Evolutionary conservation across 2,113 vertebrate genomes (phyloP).

Genomic region (Polypterus senegalus): DNA sequence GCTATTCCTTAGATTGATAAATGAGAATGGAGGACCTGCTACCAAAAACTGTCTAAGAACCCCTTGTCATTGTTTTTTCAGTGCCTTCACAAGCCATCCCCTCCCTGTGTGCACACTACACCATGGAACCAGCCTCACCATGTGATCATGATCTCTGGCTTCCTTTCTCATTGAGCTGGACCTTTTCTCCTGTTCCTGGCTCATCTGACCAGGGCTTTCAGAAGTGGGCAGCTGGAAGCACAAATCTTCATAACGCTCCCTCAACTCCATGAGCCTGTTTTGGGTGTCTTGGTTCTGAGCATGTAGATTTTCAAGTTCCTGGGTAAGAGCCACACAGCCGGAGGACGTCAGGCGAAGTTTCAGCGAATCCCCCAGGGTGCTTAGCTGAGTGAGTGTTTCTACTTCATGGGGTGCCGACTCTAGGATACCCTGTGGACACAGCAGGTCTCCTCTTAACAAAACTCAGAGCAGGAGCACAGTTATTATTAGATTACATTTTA

Average conservation of each 20-base stretch:
- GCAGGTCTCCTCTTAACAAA: no score
- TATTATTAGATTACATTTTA: no score
- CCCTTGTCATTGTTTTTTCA: no score
- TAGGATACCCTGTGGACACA: constrained; percentile 41
- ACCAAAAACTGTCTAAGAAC: no score
- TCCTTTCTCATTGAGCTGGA: constrained; percentile 25
- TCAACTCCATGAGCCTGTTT: constrained; percentile 32
- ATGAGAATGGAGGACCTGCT: no score
- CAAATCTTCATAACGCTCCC: constrained; percentile 18
- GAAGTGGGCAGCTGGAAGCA: background rate
- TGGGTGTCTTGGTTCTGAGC: constrained; percentile 35
- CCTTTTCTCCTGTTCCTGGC: background rate
- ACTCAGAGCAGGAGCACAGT: no score
- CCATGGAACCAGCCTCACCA: background rate
- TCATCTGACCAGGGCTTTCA: background rate
- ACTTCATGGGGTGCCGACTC: constrained; percentile 46
- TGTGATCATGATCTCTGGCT: constrained; percentile 8
- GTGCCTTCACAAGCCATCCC: background rate
- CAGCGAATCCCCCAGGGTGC: constrained; percentile 34
- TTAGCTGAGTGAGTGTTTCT: constrained; percentile 44
- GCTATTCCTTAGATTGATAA: no score
- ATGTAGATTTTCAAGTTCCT: constrained; percentile 42
- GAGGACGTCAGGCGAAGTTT: constrained; percentile 37
- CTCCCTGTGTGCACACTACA: background rate
- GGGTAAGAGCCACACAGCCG: constrained; percentile 35